Evolutionary conservation across 1,140 invertebrate genomes (phyloP).

Genomic region (Vanessa atalanta): DNA sequence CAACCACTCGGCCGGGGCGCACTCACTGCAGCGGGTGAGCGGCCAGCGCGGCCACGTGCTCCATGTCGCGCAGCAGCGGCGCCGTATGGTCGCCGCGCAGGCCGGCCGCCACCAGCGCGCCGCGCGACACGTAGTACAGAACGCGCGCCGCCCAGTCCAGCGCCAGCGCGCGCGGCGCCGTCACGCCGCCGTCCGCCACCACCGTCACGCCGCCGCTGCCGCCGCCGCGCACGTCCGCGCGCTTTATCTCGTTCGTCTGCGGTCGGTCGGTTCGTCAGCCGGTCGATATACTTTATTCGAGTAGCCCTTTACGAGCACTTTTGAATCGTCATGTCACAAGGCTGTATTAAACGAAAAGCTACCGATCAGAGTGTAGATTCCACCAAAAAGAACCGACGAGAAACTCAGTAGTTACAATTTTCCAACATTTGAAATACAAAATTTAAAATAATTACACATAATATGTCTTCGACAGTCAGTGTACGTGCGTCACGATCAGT

Average conservation of each 20-base stretch:
- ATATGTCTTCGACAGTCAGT: too few species aligned
- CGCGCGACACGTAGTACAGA: conserved; percentile 82
- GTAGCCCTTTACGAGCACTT: too few species aligned
- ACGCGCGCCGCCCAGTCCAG: conserved; percentile 90
- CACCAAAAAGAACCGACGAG: too few species aligned
- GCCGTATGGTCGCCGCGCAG: conserved; percentile 87
- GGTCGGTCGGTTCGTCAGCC: too few species aligned
- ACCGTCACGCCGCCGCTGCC: conserved; percentile 80
- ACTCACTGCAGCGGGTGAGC: conserved; percentile 83
- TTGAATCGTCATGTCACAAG: too few species aligned
- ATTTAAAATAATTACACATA: too few species aligned
- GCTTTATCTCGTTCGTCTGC: conserved; percentile 86
- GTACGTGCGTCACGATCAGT: too few species aligned
- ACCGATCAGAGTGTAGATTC: too few species aligned
- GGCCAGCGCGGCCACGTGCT: conserved; percentile 81
- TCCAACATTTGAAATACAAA: too few species aligned
- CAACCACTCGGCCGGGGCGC: background rate
- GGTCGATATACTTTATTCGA: too few species aligned
- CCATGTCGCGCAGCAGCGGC: conserved; percentile 61
- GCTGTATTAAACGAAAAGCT: too few species aligned
- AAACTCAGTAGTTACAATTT: too few species aligned
- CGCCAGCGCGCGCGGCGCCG: conserved; percentile 83
- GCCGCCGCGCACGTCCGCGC: conserved; percentile 85
- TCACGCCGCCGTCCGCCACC: conserved; percentile 88
- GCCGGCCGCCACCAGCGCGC: conserved; percentile 82